These are phyloP conservation scores for Drosophila albomicans DNA, from an alignment of 1,140 invertebrate genomes.

Conservation along the genomic window DNA sequence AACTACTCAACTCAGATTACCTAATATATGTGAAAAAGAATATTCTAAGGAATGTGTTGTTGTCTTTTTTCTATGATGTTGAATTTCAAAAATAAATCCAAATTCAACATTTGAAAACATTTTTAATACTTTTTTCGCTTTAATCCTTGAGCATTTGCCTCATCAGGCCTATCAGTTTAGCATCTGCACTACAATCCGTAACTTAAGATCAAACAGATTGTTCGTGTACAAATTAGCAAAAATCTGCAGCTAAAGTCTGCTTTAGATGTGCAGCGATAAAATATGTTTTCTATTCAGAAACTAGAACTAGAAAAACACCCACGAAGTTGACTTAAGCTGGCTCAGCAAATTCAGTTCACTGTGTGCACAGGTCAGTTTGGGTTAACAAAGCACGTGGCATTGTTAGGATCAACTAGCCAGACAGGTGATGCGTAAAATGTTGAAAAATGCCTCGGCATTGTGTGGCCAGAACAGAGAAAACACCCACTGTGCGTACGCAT, in stretches of 20 bases:
- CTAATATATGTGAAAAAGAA: too few species aligned
- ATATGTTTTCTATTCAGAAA: slow-evolving; percentile 1
- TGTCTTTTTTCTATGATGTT: too few species aligned
- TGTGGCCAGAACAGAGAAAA: slow-evolving; percentile 51
- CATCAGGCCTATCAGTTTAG: background rate
- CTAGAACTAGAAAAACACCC: slow-evolving; percentile 30
- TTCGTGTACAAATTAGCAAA: slow-evolving; percentile 33
- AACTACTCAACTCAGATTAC: too few species aligned
- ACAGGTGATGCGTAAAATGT: slow-evolving; percentile 67
- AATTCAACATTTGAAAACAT: too few species aligned
- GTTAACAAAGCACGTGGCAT: slow-evolving; percentile 67
- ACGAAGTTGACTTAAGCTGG: slow-evolving; percentile 39
- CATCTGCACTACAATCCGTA: background rate
- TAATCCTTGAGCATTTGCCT: background rate
- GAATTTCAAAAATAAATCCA: too few species aligned
- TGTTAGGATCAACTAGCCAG: slow-evolving; percentile 21
- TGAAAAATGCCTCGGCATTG: slow-evolving; percentile 46
- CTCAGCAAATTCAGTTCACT: slow-evolving; percentile 10
- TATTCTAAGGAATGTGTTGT: too few species aligned
- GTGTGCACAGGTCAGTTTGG: slow-evolving; percentile 54
- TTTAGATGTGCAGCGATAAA: background rate
- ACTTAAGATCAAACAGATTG: slow-evolving; percentile 14
- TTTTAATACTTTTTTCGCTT: background rate
- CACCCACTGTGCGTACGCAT: slow-evolving; percentile 71
- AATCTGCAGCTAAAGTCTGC: slow-evolving; percentile 29